Evolutionary conservation across 2,113 vertebrate genomes (phyloP), one percentile per base, ranked within the genome.

Genomic region (Gasterosteus nipponicus): DNA sequence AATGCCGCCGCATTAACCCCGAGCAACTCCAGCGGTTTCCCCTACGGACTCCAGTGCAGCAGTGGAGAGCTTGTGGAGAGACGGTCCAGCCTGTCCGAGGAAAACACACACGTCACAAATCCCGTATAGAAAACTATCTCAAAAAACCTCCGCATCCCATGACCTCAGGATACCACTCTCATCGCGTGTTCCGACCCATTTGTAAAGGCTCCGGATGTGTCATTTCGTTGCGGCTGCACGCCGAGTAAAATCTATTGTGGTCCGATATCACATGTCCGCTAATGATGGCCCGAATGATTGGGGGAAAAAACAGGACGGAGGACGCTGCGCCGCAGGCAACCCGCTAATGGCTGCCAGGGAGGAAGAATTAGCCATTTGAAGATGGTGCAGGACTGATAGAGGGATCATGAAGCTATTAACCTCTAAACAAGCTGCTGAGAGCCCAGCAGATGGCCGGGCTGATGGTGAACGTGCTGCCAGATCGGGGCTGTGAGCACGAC

Each of bases 341-440:
- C 29, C 12, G 26, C 74, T 89, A 88, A 88, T 91, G 41, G 33
- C 61, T 89, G 87, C 82, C 86, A 92, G 86, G 89, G 79, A 89
- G 85, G 88, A 89, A 90, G 76, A 90, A 84, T 92, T 89, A 92
- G 88, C 85, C 86, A 87, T 91, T 92, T 92, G 87, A 89, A 93
- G 92, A 92, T 92, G 88, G 84, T 26, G 85, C 86, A 84, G 81
- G 83, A 88, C 83, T 91, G 93, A 94, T 93, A 91, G 88, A 54
- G 85, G 73, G 89, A 92, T 91, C 92, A 86, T 89, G 89, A 86
- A 87, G 92, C 89, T 89, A 91, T 92, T 92, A 88, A 89, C 92
- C 92, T 92, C 83, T 76, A 89, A 93, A 94, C 89, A 93, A 92
- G 92, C 92, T 91, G 91, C 91, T 91, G 89, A 89, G 87, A 90